Conservation (phyloP, 2,113 vertebrate genomes). For the Alligator sinensis region DNA sequence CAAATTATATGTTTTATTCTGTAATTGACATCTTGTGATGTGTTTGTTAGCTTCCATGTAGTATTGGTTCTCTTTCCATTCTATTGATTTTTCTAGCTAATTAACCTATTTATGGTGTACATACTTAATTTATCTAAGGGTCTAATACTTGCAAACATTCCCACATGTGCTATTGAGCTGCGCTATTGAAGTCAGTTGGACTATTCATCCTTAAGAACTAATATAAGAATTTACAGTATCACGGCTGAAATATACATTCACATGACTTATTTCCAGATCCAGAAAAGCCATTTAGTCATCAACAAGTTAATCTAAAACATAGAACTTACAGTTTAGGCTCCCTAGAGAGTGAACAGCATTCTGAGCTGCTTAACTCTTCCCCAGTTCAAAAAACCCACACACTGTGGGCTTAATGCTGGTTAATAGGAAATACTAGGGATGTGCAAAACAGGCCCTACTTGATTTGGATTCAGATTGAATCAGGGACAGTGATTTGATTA, state of each 20-base stretch:
- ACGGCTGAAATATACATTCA: background rate
- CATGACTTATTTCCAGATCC: background rate
- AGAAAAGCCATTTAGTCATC: too few relatives aligned
- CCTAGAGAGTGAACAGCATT: too few relatives aligned
- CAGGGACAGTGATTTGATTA: too few relatives aligned
- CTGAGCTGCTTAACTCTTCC: too few relatives aligned
- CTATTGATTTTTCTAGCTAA: constrained; percentile 24
- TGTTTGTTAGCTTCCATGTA: background rate
- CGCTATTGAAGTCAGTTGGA: constrained; percentile 3
- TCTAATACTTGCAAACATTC: background rate
- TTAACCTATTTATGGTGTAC: constrained; percentile 49
- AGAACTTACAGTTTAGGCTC: too few relatives aligned
- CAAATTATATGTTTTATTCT: background rate
- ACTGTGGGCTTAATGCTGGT: too few relatives aligned
- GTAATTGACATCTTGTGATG: background rate
- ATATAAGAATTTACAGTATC: background rate
- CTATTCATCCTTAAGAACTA: constrained; percentile 14
- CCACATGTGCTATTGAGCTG: constrained; percentile 15
- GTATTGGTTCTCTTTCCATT: constrained; percentile 26
- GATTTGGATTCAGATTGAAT: too few relatives aligned
- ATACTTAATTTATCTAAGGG: constrained; percentile 9
- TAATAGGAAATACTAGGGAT: too few relatives aligned
- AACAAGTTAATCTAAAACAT: too few relatives aligned
- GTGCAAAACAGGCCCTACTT: too few relatives aligned
- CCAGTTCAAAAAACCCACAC: too few relatives aligned